Evolutionary conservation across 92 coral and sea anemone species (phyloP), one percentile per base, ranked within the genome.

Genomic region (Siderastrea radians): DNA sequence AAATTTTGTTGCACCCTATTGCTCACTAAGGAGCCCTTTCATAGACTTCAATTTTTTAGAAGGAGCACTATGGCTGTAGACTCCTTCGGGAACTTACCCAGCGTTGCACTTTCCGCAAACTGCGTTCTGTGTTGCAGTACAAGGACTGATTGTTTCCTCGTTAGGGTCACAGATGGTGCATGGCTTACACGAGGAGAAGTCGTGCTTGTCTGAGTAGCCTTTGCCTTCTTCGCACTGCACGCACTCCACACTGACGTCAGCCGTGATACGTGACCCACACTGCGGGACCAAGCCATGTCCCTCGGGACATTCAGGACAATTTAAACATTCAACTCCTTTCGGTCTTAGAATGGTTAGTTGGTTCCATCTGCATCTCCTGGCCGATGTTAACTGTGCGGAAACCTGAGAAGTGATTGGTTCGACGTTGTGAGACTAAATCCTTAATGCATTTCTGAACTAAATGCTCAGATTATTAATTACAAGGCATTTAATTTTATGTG

Each of bases 91-190:
- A 0, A 26, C 87, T 3, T 74, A 84, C 87, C 87, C 87, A 62
- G 80, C 51, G 12, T 84, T 84, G 51, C 89, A 76, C 38, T 68
- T 77, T 53, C 89, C 89, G 26, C 89, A 85, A 57, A 76, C 69
- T 1, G 89, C 82, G 45, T 85, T 85, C 65, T 65, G n/a, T 15
- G 82, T 67, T 0, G 63, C 60, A 15, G 84, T 85, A 19, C 89
- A 85, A 53, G 71, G 82, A 13, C 83, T 76, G n/a, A 78, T 85
- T 12, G 64, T 77, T 54, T 85, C 89, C 74, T 85, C 83, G 38
- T 85, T 76, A 3, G 59, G 76, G 68, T 76, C 82, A 26, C 89
- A 85, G 77, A 85, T 85, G 12, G 83, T 78, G 70, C 89, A 85
- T 9, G 89, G 83, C 83, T 76, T 85, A 85, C 89, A 85, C 14